Conservation (phyloP, 2,113 vertebrate species). For the Oreochromis spilurus region DNA sequence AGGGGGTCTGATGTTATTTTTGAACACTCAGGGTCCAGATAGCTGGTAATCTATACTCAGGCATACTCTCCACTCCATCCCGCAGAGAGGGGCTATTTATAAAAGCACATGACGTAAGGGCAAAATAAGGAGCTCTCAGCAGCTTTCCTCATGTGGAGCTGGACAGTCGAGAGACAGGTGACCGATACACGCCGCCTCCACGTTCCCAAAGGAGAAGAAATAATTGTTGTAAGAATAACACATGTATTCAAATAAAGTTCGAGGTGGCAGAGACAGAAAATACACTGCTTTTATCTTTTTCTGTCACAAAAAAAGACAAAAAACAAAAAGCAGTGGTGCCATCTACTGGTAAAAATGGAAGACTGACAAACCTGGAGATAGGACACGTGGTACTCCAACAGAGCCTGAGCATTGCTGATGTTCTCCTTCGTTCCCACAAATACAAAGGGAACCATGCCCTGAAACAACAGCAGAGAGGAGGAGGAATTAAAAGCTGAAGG, state of each 20-base stretch:
- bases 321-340: not conserved
- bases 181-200: not conserved
- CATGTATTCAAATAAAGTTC: not conserved
- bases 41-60: conserved; percentile 71
- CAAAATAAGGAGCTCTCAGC: conserved; percentile 68
- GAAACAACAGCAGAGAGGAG: not conserved
- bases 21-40: conserved; percentile 58
- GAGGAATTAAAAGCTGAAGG: not conserved
- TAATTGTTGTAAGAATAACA: not conserved
- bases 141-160: conserved; percentile 48
- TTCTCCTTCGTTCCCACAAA: conserved; percentile 93
- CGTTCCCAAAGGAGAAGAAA: not conserved
- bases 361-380: conserved; percentile 81
- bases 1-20: conserved; percentile 57
- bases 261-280: not conserved
- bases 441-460: conserved; percentile 92
- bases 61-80: conserved; percentile 37
- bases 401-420: conserved; percentile 88
- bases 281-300: not conserved
- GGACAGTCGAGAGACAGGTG: conserved; percentile 34
- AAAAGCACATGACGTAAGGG: conserved; percentile 65
- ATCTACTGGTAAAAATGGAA: not conserved
- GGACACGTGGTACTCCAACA: conserved; percentile 89
- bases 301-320: not conserved
- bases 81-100: conserved; percentile 64